A percentile compares a stretch with the other conserved stretches of the same genome.
phyloP scores from a whole-genome alignment of 1,140 invertebrate species.

The Colletes gigas region DNA sequence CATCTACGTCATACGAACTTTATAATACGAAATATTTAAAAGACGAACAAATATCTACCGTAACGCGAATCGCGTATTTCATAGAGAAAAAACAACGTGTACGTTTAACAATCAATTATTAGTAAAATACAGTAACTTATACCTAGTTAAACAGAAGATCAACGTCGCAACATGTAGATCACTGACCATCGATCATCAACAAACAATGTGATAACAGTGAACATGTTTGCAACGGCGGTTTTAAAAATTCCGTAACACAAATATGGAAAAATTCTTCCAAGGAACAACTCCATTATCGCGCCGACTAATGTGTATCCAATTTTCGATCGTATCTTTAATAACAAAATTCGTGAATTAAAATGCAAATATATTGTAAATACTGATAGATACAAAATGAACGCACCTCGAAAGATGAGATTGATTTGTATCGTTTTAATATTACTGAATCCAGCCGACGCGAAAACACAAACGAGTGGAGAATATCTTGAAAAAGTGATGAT shows the following conservation, averaged over 20 bases:
- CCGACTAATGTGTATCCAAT: neutral
- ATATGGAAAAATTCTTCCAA: neutral
- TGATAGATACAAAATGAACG: constrained; percentile 19
- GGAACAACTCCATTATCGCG: neutral
- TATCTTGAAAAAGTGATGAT: constrained; percentile 70
- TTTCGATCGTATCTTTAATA: too few species aligned
- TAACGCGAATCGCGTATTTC: too few species aligned
- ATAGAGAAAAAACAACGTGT: neutral
- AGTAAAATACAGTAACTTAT: neutral
- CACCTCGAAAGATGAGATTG: constrained; percentile 9
- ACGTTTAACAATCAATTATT: too few species aligned
- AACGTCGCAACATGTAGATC: neutral
- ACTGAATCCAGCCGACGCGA: constrained; percentile 24
- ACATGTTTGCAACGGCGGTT: neutral
- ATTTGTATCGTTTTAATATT: constrained; percentile 26
- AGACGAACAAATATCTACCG: neutral
- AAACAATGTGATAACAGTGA: neutral
- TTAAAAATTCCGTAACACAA: neutral
- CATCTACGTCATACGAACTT: neutral
- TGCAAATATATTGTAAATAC: neutral
- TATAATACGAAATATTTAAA: neutral
- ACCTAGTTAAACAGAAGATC: too few species aligned
- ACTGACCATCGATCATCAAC: neutral
- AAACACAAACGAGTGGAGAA: constrained; percentile 58
- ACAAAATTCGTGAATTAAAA: neutral